Evolutionary conservation across 2,797 vertebrate genomes (phyloP).

Genomic region (Natrix natrix): DNA sequence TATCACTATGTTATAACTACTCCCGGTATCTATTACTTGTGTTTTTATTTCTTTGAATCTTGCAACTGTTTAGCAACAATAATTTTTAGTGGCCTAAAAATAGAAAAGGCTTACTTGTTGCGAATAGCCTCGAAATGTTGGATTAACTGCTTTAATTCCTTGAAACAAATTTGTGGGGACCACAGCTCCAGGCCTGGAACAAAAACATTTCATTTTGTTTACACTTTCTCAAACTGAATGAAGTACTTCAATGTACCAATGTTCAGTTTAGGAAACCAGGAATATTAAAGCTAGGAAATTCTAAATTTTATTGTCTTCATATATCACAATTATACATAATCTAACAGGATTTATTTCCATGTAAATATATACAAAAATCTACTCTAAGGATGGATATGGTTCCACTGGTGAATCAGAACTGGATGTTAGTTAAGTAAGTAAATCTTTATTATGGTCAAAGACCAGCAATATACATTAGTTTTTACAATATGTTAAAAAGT

Average conservation of each 20-base stretch:
- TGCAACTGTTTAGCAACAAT: neutral
- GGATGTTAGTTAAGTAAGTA: neutral
- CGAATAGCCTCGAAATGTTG: conserved; percentile 95
- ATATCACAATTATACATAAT: neutral
- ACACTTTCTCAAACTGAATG: neutral
- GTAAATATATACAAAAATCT: neutral
- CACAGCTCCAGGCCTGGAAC: conserved; percentile 88
- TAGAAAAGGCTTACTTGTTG: conserved; percentile 84
- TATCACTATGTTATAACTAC: neutral
- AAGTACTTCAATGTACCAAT: neutral
- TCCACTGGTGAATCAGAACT: neutral
- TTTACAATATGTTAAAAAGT: too few relatives aligned
- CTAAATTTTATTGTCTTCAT: neutral
- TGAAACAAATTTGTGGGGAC: conserved; percentile 97
- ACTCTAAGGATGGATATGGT: neutral
- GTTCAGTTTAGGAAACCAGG: neutral
- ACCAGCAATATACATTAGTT: too few relatives aligned
- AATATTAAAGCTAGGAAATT: neutral
- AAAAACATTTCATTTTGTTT: conserved; percentile 34
- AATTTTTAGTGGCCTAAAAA: neutral
- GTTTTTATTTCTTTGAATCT: conserved; percentile 12
- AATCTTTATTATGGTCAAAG: too few relatives aligned
- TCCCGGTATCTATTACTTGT: neutral
- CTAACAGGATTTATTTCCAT: neutral
- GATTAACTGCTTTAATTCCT: conserved; percentile 97